Conservation (phyloP, 30 jellyfish, hydroid and myxozoan genomes). For the Cassiopea andromeda region DNA sequence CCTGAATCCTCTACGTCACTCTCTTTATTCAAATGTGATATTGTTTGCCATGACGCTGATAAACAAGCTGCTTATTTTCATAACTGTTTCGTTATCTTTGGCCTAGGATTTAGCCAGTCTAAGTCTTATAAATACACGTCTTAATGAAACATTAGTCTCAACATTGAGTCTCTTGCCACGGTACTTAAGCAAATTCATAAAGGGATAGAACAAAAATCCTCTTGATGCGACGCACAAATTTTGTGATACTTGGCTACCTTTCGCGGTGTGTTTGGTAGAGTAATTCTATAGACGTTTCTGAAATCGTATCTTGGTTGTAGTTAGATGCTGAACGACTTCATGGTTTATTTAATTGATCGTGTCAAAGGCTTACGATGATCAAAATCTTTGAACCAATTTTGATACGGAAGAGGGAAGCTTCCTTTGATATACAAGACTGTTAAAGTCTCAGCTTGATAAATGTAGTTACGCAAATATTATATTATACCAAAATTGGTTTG, state of each 20-base stretch:
- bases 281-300: background rate
- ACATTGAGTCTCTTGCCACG: constrained; percentile 24
- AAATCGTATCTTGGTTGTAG: background rate
- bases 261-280: background rate
- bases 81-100: constrained; percentile 13
- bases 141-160: constrained; percentile 13
- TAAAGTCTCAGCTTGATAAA: background rate
- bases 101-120: constrained; percentile 6
- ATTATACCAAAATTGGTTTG: background rate
- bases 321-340: background rate
- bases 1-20: background rate
- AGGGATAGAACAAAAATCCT: background rate
- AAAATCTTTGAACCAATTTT: background rate
- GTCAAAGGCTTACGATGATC: background rate
- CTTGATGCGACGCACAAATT: background rate
- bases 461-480: background rate
- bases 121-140: background rate
- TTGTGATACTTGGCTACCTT: background rate
- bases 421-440: background rate
- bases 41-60: background rate
- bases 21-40: background rate
- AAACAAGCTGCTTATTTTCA: constrained; percentile 12
- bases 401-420: background rate
- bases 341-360: background rate
- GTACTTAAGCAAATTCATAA: constrained; percentile 7